Evolutionary conservation across 2,888 invertebrate genomes (phyloP).

Genomic region (Phorcus lineatus): DNA sequence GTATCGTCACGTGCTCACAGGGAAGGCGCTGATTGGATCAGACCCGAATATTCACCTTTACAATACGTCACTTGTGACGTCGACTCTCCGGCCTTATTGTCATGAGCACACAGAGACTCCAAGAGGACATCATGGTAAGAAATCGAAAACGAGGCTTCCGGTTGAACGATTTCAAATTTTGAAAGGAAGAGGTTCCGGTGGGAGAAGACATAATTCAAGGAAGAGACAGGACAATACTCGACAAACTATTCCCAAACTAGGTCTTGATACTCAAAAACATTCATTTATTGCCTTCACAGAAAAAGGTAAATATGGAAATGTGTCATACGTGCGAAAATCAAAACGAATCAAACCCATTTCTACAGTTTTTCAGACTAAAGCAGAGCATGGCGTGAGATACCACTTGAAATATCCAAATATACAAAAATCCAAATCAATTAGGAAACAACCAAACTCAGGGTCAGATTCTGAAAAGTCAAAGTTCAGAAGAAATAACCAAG

Average conservation of each 20-base stretch:
- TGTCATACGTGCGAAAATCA: too few species aligned
- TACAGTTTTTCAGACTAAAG: not conserved
- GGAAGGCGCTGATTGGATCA: not conserved
- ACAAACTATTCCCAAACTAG: too few species aligned
- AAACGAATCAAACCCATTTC: too few species aligned
- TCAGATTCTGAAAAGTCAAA: too few species aligned
- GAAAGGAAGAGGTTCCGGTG: not conserved
- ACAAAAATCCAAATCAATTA: not conserved
- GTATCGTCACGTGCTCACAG: conserved; percentile 13
- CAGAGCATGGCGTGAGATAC: not conserved
- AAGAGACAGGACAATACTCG: too few species aligned
- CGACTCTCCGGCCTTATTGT: not conserved
- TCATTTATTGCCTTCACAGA: too few species aligned
- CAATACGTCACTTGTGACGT: not conserved
- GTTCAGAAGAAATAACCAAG: too few species aligned
- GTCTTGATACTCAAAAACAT: too few species aligned
- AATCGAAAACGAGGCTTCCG: not conserved
- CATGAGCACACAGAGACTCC: not conserved
- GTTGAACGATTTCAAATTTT: not conserved
- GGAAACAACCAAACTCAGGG: not conserved
- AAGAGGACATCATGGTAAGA: not conserved
- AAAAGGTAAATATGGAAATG: too few species aligned
- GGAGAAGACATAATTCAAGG: too few species aligned
- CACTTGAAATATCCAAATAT: not conserved
- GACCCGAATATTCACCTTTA: not conserved